Base-by-base conservation (phyloP, 2,888 invertebrate species). In the Hypselothyrea guttata region DNA sequence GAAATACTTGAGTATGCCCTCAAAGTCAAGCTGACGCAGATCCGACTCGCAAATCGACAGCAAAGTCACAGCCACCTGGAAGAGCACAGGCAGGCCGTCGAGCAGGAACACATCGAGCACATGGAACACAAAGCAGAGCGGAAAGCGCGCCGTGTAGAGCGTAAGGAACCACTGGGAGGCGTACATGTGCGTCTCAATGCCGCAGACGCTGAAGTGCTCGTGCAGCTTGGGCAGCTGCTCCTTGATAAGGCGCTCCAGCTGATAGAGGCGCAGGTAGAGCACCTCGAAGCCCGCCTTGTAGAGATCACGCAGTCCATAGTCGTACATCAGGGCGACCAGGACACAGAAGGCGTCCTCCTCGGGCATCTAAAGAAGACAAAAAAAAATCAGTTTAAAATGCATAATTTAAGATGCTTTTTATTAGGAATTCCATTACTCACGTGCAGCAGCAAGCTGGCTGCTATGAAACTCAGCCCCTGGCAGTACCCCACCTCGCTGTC, bases 101-200 rank as follows among this genome's bases (percentile, higher is more conserved):
- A 97, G 92, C 12, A 99, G 92, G 90, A 98, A 99, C 44, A 99
- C 94, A 89, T 99, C 99, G 61, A 99, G 92, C 52, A 99, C 98
- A 89, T 97, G 97, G 91, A 98, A 99, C 28, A 99, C 94, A 91
- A 99, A 94, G 86, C 95, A 97, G 33, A 99, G 92, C 0, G 99
- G 99, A 91, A 99, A 99, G 86, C 99, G 95, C 28, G 99, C 99
- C 1, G 99, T 99, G 91, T 98, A 99, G n/a, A 99, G 92, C 0
- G 99, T 99, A 49, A 99, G 93, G 92, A 99, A 99, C 99, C 99
- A 99, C 91, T 99, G 99, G 4, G 97, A 98, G 15, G 99, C 99
- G 89, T 97, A 99, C 98, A 98, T 99, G 91, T 99, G 99, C 22
- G 97, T 95, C 90, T 99, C 99, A 44, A 99, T 94, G 45, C 94